phyloP scores from a whole-genome alignment of 2,888 invertebrate species.

The Thymelicus sylvestris region DNA sequence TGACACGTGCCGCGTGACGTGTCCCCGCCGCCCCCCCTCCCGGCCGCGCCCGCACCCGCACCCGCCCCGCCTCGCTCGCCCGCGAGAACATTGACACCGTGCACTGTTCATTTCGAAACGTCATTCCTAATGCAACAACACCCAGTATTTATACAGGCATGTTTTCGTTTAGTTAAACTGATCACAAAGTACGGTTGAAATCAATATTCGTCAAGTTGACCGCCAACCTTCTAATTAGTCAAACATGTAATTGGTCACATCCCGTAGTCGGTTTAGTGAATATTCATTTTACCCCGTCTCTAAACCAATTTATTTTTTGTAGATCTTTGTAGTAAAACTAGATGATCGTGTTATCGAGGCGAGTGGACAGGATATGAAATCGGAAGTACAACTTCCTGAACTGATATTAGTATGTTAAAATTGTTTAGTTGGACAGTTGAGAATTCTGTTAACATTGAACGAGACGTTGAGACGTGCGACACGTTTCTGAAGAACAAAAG shows the following conservation, averaged over 20 bases:
- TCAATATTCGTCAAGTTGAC: not conserved
- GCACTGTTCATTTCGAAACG: not conserved
- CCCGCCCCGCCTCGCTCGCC: no score
- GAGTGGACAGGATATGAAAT: constrained; percentile 23
- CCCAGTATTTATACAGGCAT: no score
- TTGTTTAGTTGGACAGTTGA: constrained; percentile 29
- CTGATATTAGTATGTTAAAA: constrained; percentile 46
- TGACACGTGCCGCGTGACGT: not conserved
- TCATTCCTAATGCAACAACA: not conserved
- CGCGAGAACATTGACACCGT: not conserved
- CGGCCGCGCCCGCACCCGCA: no score
- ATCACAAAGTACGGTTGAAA: not conserved
- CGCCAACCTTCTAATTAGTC: not conserved
- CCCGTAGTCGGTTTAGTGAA: not conserved
- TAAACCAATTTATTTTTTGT: not conserved
- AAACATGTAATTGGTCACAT: no score
- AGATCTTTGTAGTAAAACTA: constrained; percentile 3
- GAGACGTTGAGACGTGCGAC: not conserved
- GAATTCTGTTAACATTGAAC: not conserved
- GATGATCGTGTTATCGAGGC: constrained; percentile 2
- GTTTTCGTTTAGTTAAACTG: not conserved
- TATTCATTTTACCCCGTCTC: not conserved
- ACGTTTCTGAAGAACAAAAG: constrained; percentile 42
- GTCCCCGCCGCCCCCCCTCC: not conserved
- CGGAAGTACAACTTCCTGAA: constrained; percentile 41